These are phyloP conservation scores for Hemaris fuciformis DNA, from an alignment of 2,888 invertebrate species.

Conservation along the genomic window DNA sequence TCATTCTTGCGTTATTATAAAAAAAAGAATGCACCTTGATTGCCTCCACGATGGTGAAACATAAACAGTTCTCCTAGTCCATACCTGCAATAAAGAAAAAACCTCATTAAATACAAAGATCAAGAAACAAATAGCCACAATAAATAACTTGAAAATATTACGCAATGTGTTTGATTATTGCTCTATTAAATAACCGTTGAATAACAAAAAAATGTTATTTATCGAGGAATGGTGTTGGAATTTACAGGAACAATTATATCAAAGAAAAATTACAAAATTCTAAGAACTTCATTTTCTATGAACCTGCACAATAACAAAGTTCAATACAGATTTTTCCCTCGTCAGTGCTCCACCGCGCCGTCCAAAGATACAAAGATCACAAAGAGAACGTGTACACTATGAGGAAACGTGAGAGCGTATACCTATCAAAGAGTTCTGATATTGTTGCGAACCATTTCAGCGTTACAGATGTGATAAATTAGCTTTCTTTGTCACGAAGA, in stretches of 20 bases:
- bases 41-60: slow-evolving; percentile 28
- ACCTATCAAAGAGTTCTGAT: slow-evolving; percentile 18
- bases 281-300: too few relatives aligned
- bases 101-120: slow-evolving; percentile 14
- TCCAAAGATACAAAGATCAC: slow-evolving; percentile 26
- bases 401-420: slow-evolving; percentile 18
- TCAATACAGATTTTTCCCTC: not conserved
- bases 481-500: slow-evolving; percentile 22
- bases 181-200: slow-evolving; percentile 13
- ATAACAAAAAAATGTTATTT: not conserved
- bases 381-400: slow-evolving; percentile 22
- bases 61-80: slow-evolving; percentile 23
- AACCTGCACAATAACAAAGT: not conserved
- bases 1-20: slow-evolving; percentile 11
- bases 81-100: slow-evolving; percentile 27
- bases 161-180: slow-evolving; percentile 22
- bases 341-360: slow-evolving; percentile 10
- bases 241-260: not conserved
- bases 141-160: slow-evolving; percentile 13
- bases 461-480: slow-evolving; percentile 25
- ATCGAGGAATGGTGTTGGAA: not conserved
- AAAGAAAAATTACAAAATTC: not conserved
- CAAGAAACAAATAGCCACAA: not conserved
- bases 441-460: slow-evolving; percentile 37
- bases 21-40: slow-evolving; percentile 24